These are phyloP conservation scores for Protophormia terraenovae DNA, from an alignment of 2,888 invertebrate genomes.

Conservation along the genomic window DNA sequence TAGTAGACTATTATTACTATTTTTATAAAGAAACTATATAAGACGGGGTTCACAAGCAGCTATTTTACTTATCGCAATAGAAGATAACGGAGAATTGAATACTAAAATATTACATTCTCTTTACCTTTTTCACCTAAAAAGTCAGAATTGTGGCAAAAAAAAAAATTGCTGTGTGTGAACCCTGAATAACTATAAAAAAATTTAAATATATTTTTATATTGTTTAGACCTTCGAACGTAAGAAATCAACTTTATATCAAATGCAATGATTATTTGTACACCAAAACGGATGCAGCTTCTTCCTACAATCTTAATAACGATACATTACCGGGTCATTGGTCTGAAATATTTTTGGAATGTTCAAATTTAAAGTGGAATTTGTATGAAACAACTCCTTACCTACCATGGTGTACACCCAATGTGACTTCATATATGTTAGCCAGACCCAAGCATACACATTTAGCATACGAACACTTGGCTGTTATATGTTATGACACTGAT, in stretches of 20 bases:
- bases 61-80: too few relatives aligned
- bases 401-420: slow-evolving; percentile 20
- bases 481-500: slow-evolving; percentile 26
- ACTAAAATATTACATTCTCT: too few relatives aligned
- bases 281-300: not conserved
- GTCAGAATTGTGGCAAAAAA: too few relatives aligned
- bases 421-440: slow-evolving; percentile 7
- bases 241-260: not conserved
- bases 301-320: not conserved
- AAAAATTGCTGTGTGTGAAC: too few relatives aligned
- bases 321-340: too few relatives aligned
- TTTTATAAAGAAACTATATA: too few relatives aligned
- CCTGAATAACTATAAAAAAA: too few relatives aligned
- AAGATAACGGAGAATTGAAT: too few relatives aligned
- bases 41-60: too few relatives aligned
- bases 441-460: not conserved
- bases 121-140: too few relatives aligned
- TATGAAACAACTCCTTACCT: not conserved
- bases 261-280: not conserved
- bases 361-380: not conserved
- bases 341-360: not conserved
- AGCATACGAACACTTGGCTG: not conserved
- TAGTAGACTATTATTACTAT: too few relatives aligned
- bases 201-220: not conserved
- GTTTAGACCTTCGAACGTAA: not conserved